Evolutionary conservation across 2,888 invertebrate species (phyloP), one percentile per base, ranked within the genome.

Genomic region (Drosophila longiperda): DNA sequence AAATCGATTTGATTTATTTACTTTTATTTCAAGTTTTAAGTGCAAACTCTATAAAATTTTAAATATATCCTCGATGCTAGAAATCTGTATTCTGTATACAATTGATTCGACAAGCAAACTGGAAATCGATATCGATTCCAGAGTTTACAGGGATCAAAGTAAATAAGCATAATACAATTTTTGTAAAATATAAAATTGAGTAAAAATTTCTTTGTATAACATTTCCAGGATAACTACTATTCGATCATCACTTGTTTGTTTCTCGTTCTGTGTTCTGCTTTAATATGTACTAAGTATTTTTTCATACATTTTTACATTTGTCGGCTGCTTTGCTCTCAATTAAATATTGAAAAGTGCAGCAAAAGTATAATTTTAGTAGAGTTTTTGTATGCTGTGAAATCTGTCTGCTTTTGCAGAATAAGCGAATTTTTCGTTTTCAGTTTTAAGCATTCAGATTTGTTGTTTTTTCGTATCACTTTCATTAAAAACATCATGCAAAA

Each of bases 281-380:
- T 55, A 29, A 42, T 36, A 17, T 54, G 32, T 9, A 61, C 12
- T 60, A n/a, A 55, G 23, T 23, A 54, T 8, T 52, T 40, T 33
- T 50, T 20, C 52, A 11, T 33, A 33, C 8, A 40, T 42, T 55
- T 66, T 42, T 55, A 61, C n/a, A 59, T 38, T 36, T 49, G 26
- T 40, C 15, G 48, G 48, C 49, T 72, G 66, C 65, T 73, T 55
- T 75, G 48, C 63, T 63, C 64, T 58, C 83, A 85, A 85, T 87
- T 84, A 82, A 84, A 84, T 76, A 87, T 84, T 75, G 75, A 86
- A 82, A 80, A 60, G 52, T 70, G 71, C 57, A 52, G 34, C 59
- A 34, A 15, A 53, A 53, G n/a, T n/a, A 7, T n/a, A 50, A 26
- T 32, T n/a, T 26, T 1, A 55, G 26, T 23, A 52, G n/a, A 50